Conservation (phyloP, 2,888 invertebrate species). For the Stegana nigrithorax region DNA sequence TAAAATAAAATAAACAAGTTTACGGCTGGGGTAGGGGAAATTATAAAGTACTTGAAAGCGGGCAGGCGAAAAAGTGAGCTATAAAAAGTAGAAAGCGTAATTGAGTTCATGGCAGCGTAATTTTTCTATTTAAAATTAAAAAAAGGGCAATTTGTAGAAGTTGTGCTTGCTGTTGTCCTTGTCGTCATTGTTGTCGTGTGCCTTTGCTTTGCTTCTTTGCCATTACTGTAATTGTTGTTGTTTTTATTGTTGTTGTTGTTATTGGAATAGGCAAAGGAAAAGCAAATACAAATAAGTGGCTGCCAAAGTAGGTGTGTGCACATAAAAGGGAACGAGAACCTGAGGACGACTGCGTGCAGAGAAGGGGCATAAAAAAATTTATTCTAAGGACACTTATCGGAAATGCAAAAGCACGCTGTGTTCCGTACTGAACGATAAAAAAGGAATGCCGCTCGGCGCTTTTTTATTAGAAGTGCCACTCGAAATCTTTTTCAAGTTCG, state of each 20-base stretch:
- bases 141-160: conserved; percentile 18
- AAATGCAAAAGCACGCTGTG: not conserved
- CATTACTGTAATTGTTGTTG: not conserved
- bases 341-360: no score
- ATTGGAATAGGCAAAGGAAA: not conserved
- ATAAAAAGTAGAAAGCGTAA: conserved; percentile 5
- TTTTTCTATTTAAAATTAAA: conserved; percentile 17
- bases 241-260: not conserved
- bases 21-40: not conserved
- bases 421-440: not conserved
- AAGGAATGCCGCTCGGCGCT: not conserved
- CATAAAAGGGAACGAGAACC: not conserved
- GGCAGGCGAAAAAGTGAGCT: not conserved
- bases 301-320: not conserved
- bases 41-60: no score
- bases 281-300: conserved; percentile 6
- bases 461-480: conserved; percentile 14
- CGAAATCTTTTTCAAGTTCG: conserved; percentile 5
- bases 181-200: no score
- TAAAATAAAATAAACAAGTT: conserved; percentile 21
- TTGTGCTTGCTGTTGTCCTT: not conserved
- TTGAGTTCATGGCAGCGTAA: conserved; percentile 13
- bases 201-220: no score
- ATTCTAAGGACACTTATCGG: not conserved
- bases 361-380: not conserved